These are phyloP conservation scores for Magallana nippona DNA, from an alignment of 2,888 invertebrate genomes.

Conservation along the genomic window DNA sequence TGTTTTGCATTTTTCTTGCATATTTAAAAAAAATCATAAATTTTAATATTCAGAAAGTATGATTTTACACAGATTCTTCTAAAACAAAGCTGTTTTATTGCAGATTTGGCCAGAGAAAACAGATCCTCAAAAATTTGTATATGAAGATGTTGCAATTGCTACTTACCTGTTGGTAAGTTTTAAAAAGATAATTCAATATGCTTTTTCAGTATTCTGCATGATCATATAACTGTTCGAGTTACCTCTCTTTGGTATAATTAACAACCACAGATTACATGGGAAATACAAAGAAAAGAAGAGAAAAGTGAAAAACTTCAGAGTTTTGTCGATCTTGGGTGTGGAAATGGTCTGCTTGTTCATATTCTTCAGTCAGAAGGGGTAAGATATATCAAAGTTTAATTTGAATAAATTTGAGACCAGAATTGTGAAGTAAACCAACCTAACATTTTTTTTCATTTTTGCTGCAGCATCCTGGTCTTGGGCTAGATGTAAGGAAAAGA, in stretches of 20 bases:
- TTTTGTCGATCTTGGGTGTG: slow-evolving; percentile 98
- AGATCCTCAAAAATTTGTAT: slow-evolving; percentile 95
- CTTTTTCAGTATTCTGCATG: background rate
- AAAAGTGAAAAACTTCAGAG: slow-evolving; percentile 81
- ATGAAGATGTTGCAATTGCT: slow-evolving; percentile 95
- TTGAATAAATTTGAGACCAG: too few relatives aligned
- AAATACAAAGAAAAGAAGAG: slow-evolving; percentile 81
- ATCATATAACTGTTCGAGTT: background rate
- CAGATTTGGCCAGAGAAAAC: slow-evolving; percentile 93
- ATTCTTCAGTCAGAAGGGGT: slow-evolving; percentile 91
- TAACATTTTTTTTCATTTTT: background rate
- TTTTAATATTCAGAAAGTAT: background rate
- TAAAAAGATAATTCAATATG: background rate
- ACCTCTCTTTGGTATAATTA: background rate
- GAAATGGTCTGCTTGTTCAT: slow-evolving; percentile 95
- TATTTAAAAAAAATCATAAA: background rate
- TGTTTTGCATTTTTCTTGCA: background rate
- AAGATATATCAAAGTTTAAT: slow-evolving; percentile 51
- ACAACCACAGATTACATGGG: slow-evolving; percentile 85
- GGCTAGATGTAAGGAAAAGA: slow-evolving; percentile 82
- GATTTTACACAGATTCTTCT: background rate
- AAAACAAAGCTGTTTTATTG: slow-evolving; percentile 38
- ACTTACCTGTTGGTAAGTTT: slow-evolving; percentile 76
- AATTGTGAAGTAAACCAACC: too few relatives aligned
- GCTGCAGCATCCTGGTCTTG: slow-evolving; percentile 81